Evolutionary conservation across 2,113 vertebrate genomes (phyloP).

Genomic region (Salvelinus alpinus): DNA sequence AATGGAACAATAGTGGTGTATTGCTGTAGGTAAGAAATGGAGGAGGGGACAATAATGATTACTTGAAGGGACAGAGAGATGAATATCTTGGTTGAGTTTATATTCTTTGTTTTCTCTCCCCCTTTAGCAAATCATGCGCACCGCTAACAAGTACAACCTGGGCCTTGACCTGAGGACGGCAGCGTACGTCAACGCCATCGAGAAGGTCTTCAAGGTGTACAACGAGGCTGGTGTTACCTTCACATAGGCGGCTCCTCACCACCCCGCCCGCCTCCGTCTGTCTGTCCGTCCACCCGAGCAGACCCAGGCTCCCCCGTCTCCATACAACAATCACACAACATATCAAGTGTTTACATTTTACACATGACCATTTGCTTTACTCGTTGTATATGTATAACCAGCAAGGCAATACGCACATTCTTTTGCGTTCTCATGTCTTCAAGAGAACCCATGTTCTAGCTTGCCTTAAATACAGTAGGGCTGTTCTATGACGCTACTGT

Average conservation of each 20-base stretch:
- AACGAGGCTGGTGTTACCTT: conserved; percentile 89
- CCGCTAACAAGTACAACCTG: conserved; percentile 89
- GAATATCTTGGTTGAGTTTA: too few species aligned
- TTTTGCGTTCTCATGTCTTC: background rate
- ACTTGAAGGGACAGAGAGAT: too few species aligned
- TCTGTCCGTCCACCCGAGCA: background rate
- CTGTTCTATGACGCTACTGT: background rate
- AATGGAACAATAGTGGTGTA: too few species aligned
- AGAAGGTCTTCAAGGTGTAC: conserved; percentile 93
- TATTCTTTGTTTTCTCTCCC: background rate
- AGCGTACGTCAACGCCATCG: conserved; percentile 89
- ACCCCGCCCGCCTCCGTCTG: conserved; percentile 11
- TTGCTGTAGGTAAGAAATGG: too few species aligned
- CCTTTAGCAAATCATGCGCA: conserved; percentile 90
- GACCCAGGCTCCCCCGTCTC: background rate
- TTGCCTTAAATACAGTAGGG: background rate
- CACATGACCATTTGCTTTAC: conserved; percentile 2
- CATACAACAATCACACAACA: conserved; percentile 41
- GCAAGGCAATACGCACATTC: background rate
- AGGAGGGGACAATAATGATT: too few species aligned
- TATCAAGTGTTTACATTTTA: conserved; percentile 81
- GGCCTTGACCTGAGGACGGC: conserved; percentile 88
- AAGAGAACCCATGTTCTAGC: background rate
- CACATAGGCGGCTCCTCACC: conserved; percentile 68
- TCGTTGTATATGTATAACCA: background rate